Percentiles rank a stretch among this genome's conserved stretches.
These are phyloP conservation scores for Lynx canadensis DNA, from an alignment of 2,113 vertebrate species.

Conservation along the genomic window DNA sequence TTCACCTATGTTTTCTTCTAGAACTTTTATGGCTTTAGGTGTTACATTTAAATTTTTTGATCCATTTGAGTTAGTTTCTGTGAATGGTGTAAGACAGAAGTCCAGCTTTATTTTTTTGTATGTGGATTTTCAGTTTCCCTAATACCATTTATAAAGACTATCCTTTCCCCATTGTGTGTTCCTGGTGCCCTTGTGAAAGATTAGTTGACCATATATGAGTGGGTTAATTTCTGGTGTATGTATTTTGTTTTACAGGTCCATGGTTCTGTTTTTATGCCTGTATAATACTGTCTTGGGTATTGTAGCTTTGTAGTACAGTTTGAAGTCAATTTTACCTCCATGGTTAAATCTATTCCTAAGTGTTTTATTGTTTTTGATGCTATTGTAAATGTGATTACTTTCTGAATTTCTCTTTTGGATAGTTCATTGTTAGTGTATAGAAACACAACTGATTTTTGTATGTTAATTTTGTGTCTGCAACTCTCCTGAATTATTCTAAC, in stretches of 20 bases:
- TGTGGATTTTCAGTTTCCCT: not conserved
- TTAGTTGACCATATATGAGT: not conserved
- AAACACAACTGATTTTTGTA: not conserved
- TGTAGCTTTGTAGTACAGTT: not conserved
- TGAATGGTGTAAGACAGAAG: not conserved
- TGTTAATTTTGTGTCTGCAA: not conserved
- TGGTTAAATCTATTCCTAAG: not conserved
- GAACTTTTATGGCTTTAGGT: not conserved
- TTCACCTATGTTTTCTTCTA: not conserved
- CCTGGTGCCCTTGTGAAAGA: not conserved
- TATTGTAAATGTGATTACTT: not conserved
- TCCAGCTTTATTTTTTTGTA: not conserved
- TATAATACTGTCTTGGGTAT: not conserved
- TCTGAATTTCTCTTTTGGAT: not conserved
- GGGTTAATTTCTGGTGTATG: not conserved
- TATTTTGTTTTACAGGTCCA: not conserved
- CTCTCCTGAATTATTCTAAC: not conserved
- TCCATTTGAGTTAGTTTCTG: not conserved
- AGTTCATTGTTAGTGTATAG: not conserved
- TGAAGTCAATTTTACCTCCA: not conserved
- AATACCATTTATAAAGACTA: not conserved
- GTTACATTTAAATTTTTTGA: not conserved
- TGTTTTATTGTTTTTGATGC: not conserved
- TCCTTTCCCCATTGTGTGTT: not conserved
- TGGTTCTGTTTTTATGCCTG: not conserved